These are phyloP conservation scores for Eptesicus fuscus DNA, from an alignment of 2,113 vertebrate species.

Conservation along the genomic window DNA sequence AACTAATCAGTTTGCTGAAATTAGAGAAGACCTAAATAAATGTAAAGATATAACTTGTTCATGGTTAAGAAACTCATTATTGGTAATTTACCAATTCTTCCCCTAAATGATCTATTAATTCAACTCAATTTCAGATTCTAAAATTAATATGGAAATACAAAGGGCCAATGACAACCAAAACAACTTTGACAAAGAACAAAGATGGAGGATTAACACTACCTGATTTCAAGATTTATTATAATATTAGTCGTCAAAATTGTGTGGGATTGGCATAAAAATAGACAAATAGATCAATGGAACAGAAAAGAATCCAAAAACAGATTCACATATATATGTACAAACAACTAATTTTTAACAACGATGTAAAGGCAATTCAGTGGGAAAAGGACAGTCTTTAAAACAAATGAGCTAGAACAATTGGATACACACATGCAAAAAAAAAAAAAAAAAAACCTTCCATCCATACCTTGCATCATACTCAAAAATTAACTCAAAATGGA, in stretches of 20 bases:
- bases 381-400: background rate
- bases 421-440: background rate
- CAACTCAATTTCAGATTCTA: background rate
- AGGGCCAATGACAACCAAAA: background rate
- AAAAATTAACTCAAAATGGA: background rate
- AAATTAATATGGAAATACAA: background rate
- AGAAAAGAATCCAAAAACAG: background rate
- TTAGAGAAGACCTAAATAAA: background rate
- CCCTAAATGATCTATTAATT: background rate
- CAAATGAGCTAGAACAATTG: background rate
- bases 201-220: background rate
- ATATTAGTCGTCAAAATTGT: background rate
- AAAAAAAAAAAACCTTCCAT: background rate
- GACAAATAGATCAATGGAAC: background rate
- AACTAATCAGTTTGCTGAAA: background rate
- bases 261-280: background rate
- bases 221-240: background rate
- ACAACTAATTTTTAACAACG: background rate
- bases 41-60: background rate
- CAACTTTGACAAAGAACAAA: background rate
- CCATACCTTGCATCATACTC: background rate
- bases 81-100: background rate
- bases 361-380: background rate
- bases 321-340: background rate
- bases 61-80: background rate